Evolutionary conservation across 2,888 invertebrate genomes (phyloP).

Genomic region (Troilus luridus): DNA sequence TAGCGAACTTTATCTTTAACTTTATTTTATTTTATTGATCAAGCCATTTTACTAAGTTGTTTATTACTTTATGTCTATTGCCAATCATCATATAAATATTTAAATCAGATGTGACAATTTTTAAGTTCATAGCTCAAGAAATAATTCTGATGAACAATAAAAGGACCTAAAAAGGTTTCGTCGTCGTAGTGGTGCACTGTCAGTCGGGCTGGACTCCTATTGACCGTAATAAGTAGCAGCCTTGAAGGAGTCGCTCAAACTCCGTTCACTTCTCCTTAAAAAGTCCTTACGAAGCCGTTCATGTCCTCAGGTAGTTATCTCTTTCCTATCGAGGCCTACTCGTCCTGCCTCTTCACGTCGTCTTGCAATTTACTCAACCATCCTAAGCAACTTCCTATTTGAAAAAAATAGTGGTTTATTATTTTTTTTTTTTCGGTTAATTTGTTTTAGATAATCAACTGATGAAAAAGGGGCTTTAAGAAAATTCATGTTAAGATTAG

Average conservation of each 20-base stretch:
- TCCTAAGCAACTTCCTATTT: not conserved
- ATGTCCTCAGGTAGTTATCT: not conserved
- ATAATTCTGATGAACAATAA: not conserved
- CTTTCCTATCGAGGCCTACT: not conserved
- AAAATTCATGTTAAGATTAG: too few relatives aligned
- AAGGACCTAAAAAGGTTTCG: not conserved
- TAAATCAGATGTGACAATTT: too few relatives aligned
- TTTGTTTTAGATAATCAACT: too few relatives aligned
- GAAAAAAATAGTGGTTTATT: too few relatives aligned
- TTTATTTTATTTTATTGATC: too few relatives aligned
- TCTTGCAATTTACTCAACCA: not conserved
- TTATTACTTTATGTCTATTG: too few relatives aligned
- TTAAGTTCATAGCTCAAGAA: too few relatives aligned
- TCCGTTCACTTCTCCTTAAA: constrained; percentile 3
- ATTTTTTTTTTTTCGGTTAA: too few relatives aligned
- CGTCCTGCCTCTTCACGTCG: not conserved
- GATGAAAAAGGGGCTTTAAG: too few relatives aligned
- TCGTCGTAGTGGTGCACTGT: not conserved
- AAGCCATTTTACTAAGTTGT: too few relatives aligned
- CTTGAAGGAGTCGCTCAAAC: not conserved
- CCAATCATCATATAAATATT: too few relatives aligned
- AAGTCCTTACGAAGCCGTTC: not conserved
- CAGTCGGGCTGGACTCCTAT: not conserved
- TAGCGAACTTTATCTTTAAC: too few relatives aligned
- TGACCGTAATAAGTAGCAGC: not conserved